A percentile compares a stretch with the other conserved stretches of the same genome.
These are phyloP conservation scores for Ligdia adustata DNA, from an alignment of 2,888 invertebrate species.

Conservation along the genomic window DNA sequence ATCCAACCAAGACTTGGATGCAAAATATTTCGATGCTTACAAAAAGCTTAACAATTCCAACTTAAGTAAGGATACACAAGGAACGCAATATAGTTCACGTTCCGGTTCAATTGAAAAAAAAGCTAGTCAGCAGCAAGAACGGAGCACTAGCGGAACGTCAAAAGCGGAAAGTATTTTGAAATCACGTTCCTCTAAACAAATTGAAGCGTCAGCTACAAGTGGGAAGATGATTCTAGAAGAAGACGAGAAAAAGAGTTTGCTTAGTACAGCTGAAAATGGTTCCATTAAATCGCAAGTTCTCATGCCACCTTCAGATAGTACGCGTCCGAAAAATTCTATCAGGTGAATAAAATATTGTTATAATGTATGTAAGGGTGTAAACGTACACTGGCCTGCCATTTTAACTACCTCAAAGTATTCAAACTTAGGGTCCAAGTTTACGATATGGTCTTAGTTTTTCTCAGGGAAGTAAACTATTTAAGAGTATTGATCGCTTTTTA, in stretches of 20 bases:
- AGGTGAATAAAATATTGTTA: no score
- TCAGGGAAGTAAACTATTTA: no score
- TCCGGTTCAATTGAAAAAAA: conserved; percentile 9
- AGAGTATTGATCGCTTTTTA: no score
- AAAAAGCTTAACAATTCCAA: conserved; percentile 46
- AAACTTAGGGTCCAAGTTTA: no score
- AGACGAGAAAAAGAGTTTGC: conserved; percentile 9
- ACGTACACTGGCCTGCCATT: no score
- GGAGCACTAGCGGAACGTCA: conserved; percentile 6
- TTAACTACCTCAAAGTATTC: no score
- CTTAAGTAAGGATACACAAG: conserved; percentile 21
- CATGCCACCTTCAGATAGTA: conserved; percentile 36
- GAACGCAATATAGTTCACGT: no score
- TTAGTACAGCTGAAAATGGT: conserved; percentile 14
- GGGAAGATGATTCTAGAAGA: conserved; percentile 9
- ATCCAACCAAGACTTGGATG: conserved; percentile 72
- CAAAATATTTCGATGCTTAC: conserved; percentile 71
- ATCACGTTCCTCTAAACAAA: conserved; percentile 25
- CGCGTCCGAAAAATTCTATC: conserved; percentile 41
- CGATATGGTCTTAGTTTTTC: no score
- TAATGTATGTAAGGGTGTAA: no score
- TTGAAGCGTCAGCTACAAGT: not conserved
- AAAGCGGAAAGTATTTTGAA: conserved; percentile 32
- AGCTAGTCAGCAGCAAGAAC: conserved; percentile 23
- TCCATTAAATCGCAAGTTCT: conserved; percentile 42